Conservation (phyloP, 2,888 invertebrate species). For the Altica lythri region DNA sequence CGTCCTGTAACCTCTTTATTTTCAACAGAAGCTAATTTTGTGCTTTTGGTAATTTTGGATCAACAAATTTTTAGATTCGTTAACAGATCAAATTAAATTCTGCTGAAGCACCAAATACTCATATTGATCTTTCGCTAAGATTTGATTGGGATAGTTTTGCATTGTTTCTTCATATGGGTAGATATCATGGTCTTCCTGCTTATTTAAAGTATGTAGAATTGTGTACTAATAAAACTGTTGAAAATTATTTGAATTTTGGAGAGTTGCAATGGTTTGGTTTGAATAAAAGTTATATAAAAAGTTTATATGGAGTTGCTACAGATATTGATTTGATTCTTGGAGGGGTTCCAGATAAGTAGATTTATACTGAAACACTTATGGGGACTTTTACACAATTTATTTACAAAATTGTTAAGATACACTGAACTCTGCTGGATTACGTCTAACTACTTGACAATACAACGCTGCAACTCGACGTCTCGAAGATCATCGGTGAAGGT, state of each 20-base stretch:
- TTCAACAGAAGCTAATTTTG: neutral
- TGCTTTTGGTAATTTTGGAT: slow-evolving; percentile 54
- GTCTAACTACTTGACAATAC: too few species aligned
- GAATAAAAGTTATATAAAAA: slow-evolving; percentile 63
- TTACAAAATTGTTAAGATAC: too few species aligned
- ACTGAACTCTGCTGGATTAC: too few species aligned
- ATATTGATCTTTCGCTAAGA: slow-evolving; percentile 55
- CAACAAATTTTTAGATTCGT: slow-evolving; percentile 60
- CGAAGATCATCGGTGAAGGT: too few species aligned
- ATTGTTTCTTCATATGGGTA: slow-evolving; percentile 65
- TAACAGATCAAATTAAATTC: slow-evolving; percentile 61
- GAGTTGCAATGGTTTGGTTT: slow-evolving; percentile 65
- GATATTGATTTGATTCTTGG: slow-evolving; percentile 87
- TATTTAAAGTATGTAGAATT: slow-evolving; percentile 71
- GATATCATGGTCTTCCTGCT: slow-evolving; percentile 82
- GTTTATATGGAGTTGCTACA: slow-evolving; percentile 71
- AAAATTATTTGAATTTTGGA: slow-evolving; percentile 48
- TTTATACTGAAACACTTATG: too few species aligned
- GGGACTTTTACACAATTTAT: too few species aligned
- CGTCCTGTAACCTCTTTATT: neutral
- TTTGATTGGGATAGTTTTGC: slow-evolving; percentile 58
- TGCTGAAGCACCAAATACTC: slow-evolving; percentile 67
- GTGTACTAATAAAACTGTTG: slow-evolving; percentile 60
- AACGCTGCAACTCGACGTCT: too few species aligned
- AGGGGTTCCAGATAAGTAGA: too few species aligned